Conservation (phyloP, 2,797 vertebrate genomes). For the Myotis daubentonii region DNA sequence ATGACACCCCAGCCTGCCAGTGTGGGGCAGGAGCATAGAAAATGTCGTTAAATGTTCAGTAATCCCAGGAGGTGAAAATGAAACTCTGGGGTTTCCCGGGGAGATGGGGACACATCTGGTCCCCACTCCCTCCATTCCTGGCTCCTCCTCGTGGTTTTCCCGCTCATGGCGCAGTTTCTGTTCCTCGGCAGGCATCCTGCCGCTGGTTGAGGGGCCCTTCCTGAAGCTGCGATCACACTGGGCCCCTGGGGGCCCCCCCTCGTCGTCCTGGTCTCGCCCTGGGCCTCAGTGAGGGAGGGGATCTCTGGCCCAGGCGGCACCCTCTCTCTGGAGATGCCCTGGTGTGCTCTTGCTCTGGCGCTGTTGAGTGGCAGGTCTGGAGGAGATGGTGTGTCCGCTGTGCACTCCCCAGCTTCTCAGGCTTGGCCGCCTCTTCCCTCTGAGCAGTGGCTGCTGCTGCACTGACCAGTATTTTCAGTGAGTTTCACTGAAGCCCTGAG, state of each 20-base stretch:
- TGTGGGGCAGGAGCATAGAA: neutral
- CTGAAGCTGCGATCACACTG: rapidly evolving
- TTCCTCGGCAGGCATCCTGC: rapidly evolving
- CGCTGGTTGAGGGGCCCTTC: too few relatives aligned
- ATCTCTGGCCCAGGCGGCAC: rapidly evolving
- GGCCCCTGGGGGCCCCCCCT: neutral
- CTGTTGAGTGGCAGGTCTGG: neutral
- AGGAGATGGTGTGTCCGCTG: rapidly evolving
- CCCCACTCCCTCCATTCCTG: rapidly evolving
- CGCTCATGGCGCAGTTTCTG: rapidly evolving
- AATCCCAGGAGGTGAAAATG: neutral
- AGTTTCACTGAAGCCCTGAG: rapidly evolving
- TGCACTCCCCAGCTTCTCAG: rapidly evolving
- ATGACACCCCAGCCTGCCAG: rapidly evolving
- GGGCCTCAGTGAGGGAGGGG: neutral
- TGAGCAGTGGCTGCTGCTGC: rapidly evolving
- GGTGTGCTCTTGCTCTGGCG: rapidly evolving
- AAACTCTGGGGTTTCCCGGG: neutral
- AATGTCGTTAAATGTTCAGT: rapidly evolving
- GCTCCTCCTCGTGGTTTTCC: rapidly evolving
- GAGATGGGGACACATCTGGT: rapidly evolving
- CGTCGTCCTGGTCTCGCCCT: neutral
- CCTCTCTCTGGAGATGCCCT: rapidly evolving
- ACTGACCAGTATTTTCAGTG: rapidly evolving
- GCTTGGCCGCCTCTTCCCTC: rapidly evolving